Base-by-base conservation (phyloP, 1,140 invertebrate genomes). In the Cydia fagiglandana region DNA sequence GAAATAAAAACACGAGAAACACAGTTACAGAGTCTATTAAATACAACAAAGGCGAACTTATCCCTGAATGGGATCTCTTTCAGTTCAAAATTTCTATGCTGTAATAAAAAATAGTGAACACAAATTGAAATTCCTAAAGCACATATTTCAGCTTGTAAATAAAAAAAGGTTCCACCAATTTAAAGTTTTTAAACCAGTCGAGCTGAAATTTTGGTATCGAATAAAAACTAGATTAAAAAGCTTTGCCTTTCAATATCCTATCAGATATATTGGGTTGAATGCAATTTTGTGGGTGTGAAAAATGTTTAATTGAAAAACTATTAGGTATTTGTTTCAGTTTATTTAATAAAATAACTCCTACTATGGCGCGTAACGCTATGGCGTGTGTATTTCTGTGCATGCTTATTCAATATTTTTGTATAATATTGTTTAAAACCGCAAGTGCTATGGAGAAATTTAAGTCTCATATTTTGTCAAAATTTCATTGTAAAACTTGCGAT, bases 171-270 rank as follows among this genome's bases (percentile, higher is more conserved):
- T 70, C 56, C 15, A 15, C 64, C 28, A 70, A 70, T 70, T 38
- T 17, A 70, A 68, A 38, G 66, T 34, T 70, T 70, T 70, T 28
- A 15, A 34, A 68, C 30, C 34, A n/a, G 38, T 41, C 30, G 66
- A 68, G 30, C 34, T 68, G 34, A 68, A 68, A 38, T 68, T 68
- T 68, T 17, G 66, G 66, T 34, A 34, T 68, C 30, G 66, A 38
- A 38, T n/a, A 38, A 70, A 70, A 70, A 70, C 66, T 70, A 17
- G 34, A 70, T 70, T 70, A 70, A 70, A 70, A 70, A 70, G 66
- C 66, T 70, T 70, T 70, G 66, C 66, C 66, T 70, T 70, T 70
- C 66, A 70, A 70, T 70, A 70, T 38, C 66, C 66, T 70, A 70
- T 70, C 66, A 38, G 66, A 38, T 70, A 70, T 38, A 70, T 70